Evolutionary conservation across 2,888 invertebrate species (phyloP), one percentile per base, ranked within the genome.

Genomic region (Tetranychus piercei): DNA sequence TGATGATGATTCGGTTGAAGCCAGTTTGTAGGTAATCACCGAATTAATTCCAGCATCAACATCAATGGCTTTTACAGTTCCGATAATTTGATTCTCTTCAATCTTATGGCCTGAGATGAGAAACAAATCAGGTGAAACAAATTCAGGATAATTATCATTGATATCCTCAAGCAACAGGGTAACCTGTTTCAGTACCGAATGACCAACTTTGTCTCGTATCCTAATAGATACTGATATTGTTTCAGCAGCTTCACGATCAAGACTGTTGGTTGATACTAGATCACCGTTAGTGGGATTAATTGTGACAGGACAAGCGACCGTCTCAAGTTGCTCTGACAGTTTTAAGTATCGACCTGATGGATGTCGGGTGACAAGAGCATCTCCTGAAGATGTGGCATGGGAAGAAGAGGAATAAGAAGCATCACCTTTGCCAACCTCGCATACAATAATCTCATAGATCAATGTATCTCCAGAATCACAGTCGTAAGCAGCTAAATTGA

Each of bases 161-260:
- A 93, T 88, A 82, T 94, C 94, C 23, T 92, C 92, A 7, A 94
- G 92, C 77, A 92, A 91, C 65, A 94, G 92, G 6, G 92, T 92
- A 1, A 94, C 92, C 76, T 91, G 84, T 83, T 94, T 94, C 81
- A 94, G 93, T 0, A 94, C 91, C 3, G 91, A 91, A 69, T 92
- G 84, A 8, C 75, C 73, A 20, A 45, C 69, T 20, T 34, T 75
- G 34, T 75, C 75, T 3, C n/a, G 55, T 43, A 75, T 73, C 11
- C 15, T 71, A 6, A 73, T 20, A 22, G 23, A 34, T 18, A 75
- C 34, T 43, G 71, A 71, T 22, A 74, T 74, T 20, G 75, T 73
- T 44, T 75, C 75, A 70, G 73, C 73, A 81, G 81, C 78, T 81
- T 82, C 76, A 45, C 76, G 72, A 69, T 76, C 76, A 20, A 76